Evolutionary conservation across 1,140 invertebrate genomes (phyloP), one percentile per base, ranked within the genome.

Genomic region (Plectrocnemia conspersa): DNA sequence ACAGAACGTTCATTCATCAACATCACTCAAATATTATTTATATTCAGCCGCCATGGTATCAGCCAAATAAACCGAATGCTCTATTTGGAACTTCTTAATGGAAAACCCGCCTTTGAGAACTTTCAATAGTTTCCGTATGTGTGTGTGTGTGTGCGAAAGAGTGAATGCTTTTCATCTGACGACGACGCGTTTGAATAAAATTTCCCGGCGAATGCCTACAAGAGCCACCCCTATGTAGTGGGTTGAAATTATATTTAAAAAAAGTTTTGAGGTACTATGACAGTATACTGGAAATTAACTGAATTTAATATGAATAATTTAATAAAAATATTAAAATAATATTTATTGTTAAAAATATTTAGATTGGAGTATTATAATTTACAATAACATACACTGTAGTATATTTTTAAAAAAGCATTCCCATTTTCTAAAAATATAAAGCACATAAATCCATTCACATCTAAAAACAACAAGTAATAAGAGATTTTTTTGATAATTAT

Each of bases 21-120:
- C 53, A 59, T 59, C 58, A 59, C 58, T 59, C 58, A 59, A 56
- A 59, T 59, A 59, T 55, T 59, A 59, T 59, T 59, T 59, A 59
- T 59, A 59, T 49, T 53, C 44, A 27, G 33, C 25, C 22, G 25
- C 38, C 38, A 42, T 53, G 47, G 46, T 32, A 52, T 49, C 49
- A 59, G 47, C 58, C 53, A 52, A 59, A 59, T 56, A 56, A 55
- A 52, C 57, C 52, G 53, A 59, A 57, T 16, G 19, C 33, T 38
- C 35, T 38, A 38, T 38, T 38, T 38, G 18, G 29, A 19, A 44
- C 41, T 54, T 47, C 56, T 32, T 58, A 58, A 58, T 58, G 56
- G 56, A 58, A 53, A 58, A 46, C 47, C 49, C 44, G 52, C 50
- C 52, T 33, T 50, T 46, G 24, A 42, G 50, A 58, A 52, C 42